Conservation (phyloP, 2,888 invertebrate genomes). For the Apamea crenata region DNA sequence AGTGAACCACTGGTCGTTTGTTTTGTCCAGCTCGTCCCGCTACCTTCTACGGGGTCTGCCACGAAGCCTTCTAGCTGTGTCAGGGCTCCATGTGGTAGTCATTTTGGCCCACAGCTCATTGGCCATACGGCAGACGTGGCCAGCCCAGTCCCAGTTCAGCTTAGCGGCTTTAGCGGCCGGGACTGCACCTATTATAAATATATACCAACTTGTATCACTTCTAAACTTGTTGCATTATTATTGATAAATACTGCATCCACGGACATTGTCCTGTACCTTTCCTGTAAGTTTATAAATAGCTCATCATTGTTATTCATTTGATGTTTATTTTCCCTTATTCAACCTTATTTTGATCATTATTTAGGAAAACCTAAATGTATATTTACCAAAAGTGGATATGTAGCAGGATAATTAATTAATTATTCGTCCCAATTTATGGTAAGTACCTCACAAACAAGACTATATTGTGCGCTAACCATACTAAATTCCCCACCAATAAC, state of each 20-base stretch:
- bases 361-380: constrained; percentile 11
- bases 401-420: not conserved
- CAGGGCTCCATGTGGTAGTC: no score
- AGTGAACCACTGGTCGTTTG: no score
- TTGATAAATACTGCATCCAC: not conserved
- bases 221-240: not conserved
- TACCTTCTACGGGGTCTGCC: no score
- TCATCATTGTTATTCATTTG: not conserved
- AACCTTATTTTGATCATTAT: not conserved
- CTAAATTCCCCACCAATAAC: not conserved
- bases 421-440: not conserved
- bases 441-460: not conserved
- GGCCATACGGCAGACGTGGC: no score
- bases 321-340: constrained; percentile 4
- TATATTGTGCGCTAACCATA: not conserved
- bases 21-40: no score
- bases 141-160: no score
- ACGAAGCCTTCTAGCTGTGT: no score
- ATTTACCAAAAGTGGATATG: not conserved
- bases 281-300: constrained; percentile 33
- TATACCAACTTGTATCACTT: not conserved
- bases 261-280: constrained; percentile 10
- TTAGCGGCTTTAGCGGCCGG: no score
- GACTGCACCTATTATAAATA: not conserved
- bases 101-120: no score